Evolutionary conservation across 2,888 invertebrate genomes (phyloP).

Genomic region (Heliconius aoede): DNA sequence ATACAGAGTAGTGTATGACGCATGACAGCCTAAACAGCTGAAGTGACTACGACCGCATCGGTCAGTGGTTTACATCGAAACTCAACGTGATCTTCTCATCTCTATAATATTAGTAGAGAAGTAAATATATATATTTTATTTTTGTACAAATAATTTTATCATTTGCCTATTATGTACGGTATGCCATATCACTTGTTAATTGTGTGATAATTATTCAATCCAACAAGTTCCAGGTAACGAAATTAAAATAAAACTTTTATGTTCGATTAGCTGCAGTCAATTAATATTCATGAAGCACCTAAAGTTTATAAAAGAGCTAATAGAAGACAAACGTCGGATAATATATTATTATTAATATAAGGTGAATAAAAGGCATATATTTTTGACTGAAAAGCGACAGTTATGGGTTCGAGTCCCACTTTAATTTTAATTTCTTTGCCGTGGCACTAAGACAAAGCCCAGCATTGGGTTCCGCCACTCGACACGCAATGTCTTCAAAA

Average conservation of each 20-base stretch:
- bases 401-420: too few relatives aligned
- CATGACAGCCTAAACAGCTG: too few relatives aligned
- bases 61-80: too few relatives aligned
- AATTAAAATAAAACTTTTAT: neutral
- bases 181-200: neutral
- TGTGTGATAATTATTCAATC: conserved; percentile 2
- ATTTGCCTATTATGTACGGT: neutral
- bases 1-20: too few relatives aligned
- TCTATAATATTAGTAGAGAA: neutral
- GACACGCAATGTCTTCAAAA: too few relatives aligned
- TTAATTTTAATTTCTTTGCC: too few relatives aligned
- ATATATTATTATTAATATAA: neutral
- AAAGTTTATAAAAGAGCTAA: neutral
- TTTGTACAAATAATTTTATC: neutral
- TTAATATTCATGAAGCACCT: neutral
- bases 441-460: too few relatives aligned
- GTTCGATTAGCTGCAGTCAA: neutral
- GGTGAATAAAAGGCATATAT: neutral
- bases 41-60: too few relatives aligned
- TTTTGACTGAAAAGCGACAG: neutral
- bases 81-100: too few relatives aligned
- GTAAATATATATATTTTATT: neutral
- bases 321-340: neutral
- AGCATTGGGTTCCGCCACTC: too few relatives aligned
- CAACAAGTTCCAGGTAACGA: neutral